These are phyloP conservation scores for Polyommatus iphigenia DNA, from an alignment of 2,888 invertebrate genomes.

Conservation along the genomic window DNA sequence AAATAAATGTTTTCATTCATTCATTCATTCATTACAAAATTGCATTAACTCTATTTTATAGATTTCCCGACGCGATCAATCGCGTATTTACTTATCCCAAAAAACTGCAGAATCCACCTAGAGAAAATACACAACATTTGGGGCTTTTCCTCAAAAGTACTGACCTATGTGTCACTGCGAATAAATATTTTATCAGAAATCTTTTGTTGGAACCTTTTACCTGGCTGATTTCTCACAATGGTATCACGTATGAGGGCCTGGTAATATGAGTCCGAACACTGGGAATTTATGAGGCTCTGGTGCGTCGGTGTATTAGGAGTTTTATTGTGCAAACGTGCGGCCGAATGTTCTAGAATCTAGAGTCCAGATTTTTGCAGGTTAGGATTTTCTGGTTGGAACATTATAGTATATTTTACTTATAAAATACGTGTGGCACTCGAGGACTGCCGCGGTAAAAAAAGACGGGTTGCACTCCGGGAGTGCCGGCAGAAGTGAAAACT, in stretches of 20 bases:
- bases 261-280: conserved; percentile 34
- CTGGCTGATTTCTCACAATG: not conserved
- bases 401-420: too few relatives aligned
- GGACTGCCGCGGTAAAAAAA: too few relatives aligned
- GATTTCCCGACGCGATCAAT: too few relatives aligned
- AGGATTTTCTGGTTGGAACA: not conserved
- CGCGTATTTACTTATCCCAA: too few relatives aligned
- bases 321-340: conserved; percentile 28
- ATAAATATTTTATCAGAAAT: not conserved
- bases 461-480: too few relatives aligned
- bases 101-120: too few relatives aligned
- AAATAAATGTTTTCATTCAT: too few relatives aligned
- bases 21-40: too few relatives aligned
- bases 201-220: not conserved
- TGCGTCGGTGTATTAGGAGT: conserved; percentile 35
- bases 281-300: conserved; percentile 39
- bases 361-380: not conserved
- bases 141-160: not conserved
- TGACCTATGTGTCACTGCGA: not conserved
- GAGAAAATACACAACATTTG: not conserved
- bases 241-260: not conserved
- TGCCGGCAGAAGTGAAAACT: too few relatives aligned
- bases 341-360: not conserved
- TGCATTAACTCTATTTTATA: too few relatives aligned
- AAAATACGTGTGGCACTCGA: too few relatives aligned